Conservation (phyloP, 2,113 vertebrate genomes). For the Nesoenas mayeri region DNA sequence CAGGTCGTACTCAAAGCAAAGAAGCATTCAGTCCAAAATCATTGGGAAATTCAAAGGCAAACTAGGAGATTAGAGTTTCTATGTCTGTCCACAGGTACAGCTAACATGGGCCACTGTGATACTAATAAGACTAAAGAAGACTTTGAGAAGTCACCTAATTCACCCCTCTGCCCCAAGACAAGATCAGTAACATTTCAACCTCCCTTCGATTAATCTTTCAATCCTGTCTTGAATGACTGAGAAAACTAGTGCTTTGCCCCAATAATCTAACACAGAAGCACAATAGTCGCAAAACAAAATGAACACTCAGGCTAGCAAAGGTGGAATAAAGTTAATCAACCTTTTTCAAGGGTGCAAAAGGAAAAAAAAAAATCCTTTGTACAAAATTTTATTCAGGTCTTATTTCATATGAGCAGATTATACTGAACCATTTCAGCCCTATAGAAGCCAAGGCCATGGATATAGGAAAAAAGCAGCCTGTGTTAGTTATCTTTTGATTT, state of each 20-base stretch:
- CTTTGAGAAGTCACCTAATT: background rate
- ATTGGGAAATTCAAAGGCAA: background rate
- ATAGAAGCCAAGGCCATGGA: background rate
- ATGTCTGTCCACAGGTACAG: background rate
- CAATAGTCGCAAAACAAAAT: background rate
- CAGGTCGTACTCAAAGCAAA: background rate
- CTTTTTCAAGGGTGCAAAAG: background rate
- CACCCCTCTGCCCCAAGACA: background rate
- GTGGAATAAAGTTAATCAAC: constrained; percentile 8
- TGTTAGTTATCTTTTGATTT: background rate
- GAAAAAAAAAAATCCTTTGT: background rate
- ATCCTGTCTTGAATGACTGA: background rate
- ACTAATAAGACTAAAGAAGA: background rate
- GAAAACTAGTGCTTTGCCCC: background rate
- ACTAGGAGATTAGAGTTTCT: background rate
- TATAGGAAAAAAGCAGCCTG: background rate
- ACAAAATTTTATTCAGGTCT: background rate
- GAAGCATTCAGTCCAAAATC: background rate
- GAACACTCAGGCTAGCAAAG: background rate
- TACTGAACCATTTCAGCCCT: background rate
- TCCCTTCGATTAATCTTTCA: background rate
- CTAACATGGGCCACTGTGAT: background rate
- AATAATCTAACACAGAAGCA: background rate
- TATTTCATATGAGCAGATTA: background rate
- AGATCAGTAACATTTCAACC: background rate